phyloP scores from a whole-genome alignment of 1,140 invertebrate genomes.

The Solen grandis region DNA sequence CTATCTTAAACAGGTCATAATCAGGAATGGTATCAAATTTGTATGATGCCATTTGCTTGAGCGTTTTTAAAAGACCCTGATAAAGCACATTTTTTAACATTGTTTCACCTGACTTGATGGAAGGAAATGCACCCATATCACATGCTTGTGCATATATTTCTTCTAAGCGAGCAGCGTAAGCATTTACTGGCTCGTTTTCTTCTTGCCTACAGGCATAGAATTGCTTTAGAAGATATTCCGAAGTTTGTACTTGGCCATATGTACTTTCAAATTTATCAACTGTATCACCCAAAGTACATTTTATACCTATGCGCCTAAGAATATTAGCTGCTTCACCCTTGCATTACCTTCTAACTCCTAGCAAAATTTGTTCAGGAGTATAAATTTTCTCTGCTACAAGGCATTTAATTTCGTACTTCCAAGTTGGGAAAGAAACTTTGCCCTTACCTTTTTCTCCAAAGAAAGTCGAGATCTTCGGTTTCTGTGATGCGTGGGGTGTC shows the following conservation, averaged over 20 bases:
- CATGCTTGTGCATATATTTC: conserved; percentile 19
- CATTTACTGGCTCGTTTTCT: background rate
- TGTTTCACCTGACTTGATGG: background rate
- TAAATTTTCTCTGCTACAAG: background rate
- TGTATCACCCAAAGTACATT: background rate
- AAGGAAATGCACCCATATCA: background rate
- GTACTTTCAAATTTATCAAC: conserved; percentile 16
- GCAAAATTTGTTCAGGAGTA: background rate
- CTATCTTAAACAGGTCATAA: conserved; percentile 10
- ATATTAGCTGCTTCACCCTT: conserved; percentile 6
- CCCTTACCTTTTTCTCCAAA: too few species aligned
- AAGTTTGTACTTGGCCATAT: background rate
- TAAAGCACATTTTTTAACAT: conserved; percentile 18
- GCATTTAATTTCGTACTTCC: background rate
- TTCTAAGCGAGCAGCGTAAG: background rate
- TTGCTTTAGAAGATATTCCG: conserved; percentile 13
- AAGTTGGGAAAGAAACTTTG: too few species aligned
- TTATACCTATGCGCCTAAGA: background rate
- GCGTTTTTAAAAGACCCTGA: background rate
- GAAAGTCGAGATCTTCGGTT: too few species aligned
- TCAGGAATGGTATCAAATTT: background rate
- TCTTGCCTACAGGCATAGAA: conserved; percentile 5
- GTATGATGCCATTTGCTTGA: background rate
- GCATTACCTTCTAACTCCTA: background rate
- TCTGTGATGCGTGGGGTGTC: too few species aligned